phyloP scores from a whole-genome alignment of 2,888 invertebrate species.

The Biston betularia region DNA sequence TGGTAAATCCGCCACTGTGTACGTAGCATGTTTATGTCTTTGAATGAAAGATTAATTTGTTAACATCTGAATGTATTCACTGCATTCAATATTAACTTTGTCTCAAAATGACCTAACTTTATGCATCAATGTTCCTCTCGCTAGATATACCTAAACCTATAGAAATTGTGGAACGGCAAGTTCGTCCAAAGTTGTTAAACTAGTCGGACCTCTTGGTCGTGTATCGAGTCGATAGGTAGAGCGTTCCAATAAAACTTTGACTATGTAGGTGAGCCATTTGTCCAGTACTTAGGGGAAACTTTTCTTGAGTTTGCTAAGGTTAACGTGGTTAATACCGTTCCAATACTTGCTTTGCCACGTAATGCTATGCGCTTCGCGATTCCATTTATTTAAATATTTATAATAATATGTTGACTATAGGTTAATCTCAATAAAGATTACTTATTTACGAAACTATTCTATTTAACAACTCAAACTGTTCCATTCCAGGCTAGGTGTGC shows the following conservation, averaged over 20 bases:
- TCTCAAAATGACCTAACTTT: no score
- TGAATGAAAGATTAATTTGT: no score
- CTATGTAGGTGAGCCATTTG: conserved; percentile 8
- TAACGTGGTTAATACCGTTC: conserved; percentile 1
- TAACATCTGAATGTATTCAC: no score
- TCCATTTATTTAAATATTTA: no score
- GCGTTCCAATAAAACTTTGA: conserved; percentile 20
- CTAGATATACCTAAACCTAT: neutral
- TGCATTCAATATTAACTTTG: no score
- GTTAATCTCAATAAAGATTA: no score
- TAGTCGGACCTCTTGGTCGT: conserved; percentile 16
- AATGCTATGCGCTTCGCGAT: neutral
- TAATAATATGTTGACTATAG: no score
- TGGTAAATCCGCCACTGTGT: no score
- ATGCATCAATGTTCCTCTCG: neutral
- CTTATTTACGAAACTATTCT: no score
- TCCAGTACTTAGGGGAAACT: neutral
- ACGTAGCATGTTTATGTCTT: no score
- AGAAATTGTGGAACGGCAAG: conserved; percentile 4
- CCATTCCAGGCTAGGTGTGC: no score
- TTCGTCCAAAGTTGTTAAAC: conserved; percentile 30
- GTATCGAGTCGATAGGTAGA: conserved; percentile 8
- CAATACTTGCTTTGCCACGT: neutral
- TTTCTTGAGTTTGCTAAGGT: conserved; percentile 9
- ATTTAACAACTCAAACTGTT: no score